Base-by-base conservation (phyloP, 2,888 invertebrate genomes). In the Phaedon cochleariae region DNA sequence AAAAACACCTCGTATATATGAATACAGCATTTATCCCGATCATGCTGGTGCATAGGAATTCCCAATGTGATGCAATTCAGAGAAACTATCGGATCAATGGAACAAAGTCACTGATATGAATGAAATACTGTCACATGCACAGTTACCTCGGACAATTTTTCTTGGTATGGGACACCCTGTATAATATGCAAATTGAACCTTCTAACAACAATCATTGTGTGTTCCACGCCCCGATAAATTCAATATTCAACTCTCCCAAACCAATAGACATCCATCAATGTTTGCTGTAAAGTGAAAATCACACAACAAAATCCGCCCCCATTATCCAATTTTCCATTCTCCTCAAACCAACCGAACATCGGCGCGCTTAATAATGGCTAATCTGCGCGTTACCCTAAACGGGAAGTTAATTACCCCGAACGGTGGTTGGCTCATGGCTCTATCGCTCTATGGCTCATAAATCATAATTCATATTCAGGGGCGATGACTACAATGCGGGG, bases 321-420 rank as follows among this genome's bases (percentile, higher is more conserved):
- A 62, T 58, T 62, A 51, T 62, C 51, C 57, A 18, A 31, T 52
- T 52, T 17, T 52, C 52, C 31, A 17, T 58, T 58, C 58, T 37
- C 37, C 49, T 62, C 51, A 49, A 58, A 49, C 62, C 62, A 62
- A 62, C 62, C 62, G 31, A 57, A 58, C 62, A 58, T 55, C 62
- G 48, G 58, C 55, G 58, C 41, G 55, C 58, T 63, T 73, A 72
- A 75, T 74, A 74, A 74, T 73, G 74, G 73, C 68, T 74, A 73
- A 73, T 73, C 73, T 67, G 69, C 65, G 68, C 70, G 64, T 54
- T 62, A 59, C 76, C 79, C 75, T 71, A 78, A 81, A 79, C 76
- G 77, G 74, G 78, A 79, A 80, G 81, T 82, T 82, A 82, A 82
- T 82, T 82, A 82, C 82, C 81, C 81, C 73, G 79, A 82, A 81